Evolutionary conservation across 92 coral and sea anemone genomes (phyloP), one percentile per base, ranked within the genome.

Genomic region (Galaxea fascicularis): DNA sequence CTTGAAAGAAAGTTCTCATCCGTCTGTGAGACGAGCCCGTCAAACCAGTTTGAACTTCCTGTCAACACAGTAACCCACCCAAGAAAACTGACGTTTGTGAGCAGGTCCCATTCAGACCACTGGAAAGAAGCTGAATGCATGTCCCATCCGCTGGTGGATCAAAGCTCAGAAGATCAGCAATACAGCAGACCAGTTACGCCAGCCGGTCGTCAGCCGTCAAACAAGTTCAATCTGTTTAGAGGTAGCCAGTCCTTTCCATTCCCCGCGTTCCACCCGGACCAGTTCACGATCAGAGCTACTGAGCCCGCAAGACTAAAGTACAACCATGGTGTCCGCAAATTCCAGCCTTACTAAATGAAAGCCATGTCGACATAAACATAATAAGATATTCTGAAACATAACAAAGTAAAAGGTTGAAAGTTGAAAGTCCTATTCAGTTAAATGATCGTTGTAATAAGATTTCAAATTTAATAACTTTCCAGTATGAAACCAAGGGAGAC

Each of bases 41-140:
- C 83, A 65, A 64, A 78, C 83, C 83, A 28, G 83, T 79, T 65
- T 79, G 74, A 45, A 13, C 24, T n/a, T 45, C 72, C 73, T 60
- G 54, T 16, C 0, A 57, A 35, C 17, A 76, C n/a, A 58, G 30
- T 4, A 21, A 14, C 49, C 18, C 67, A 10, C 35, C 39, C 30
- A 57, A 44, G 28, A 14, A 57, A 53, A 63, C 45, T 53, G 44
- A 72, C 63, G 72, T 62, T 26, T 27, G 45, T 25, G 24, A 47
- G 10, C 74, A 62, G 27, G 20, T 47, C 74, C 49, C 29, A 3
- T 51, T 28, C 51, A 79, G 73, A 65, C 28, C 73, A 45, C 13
- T 65, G 82, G 82, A 63, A 47, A 15, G 59, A 46, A 30, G 82
- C 60, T 26, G 58, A 49, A 4, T 20, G 82, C 54, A 4, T 45